Evolutionary conservation across 2,113 vertebrate genomes (phyloP).

Genomic region (Mola mola): DNA sequence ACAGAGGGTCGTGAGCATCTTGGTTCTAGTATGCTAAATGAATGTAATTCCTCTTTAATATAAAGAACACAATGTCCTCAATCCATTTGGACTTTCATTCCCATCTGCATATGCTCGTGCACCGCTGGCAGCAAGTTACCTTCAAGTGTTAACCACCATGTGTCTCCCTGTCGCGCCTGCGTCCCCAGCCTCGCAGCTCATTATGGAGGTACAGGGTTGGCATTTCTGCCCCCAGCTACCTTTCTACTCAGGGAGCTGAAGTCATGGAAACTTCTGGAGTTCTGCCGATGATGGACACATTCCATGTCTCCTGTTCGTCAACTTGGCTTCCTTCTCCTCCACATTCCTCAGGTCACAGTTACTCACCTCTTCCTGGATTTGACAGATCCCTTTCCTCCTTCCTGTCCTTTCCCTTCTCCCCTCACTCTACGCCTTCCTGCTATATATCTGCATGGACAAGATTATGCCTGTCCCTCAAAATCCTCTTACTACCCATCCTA

Average conservation of each 20-base stretch:
- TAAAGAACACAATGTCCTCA: conserved; percentile 29
- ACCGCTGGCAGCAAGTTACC: conserved; percentile 21
- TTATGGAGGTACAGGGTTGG: conserved; percentile 46
- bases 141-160: conserved; percentile 10
- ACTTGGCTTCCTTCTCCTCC: conserved; percentile 22
- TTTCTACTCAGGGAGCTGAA: conserved; percentile 32
- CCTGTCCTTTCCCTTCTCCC: background rate
- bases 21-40: conserved; percentile 16
- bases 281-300: conserved; percentile 56
- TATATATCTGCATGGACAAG: conserved; percentile 60
- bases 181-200: conserved; percentile 48
- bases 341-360: conserved; percentile 61
- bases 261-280: conserved; percentile 67
- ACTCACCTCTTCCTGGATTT: conserved; percentile 49
- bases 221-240: conserved; percentile 48
- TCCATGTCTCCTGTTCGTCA: conserved; percentile 59
- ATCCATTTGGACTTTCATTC: conserved; percentile 11
- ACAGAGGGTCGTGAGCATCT: conserved; percentile 26
- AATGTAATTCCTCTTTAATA: conserved; percentile 41
- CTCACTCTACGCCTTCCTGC: conserved; percentile 7
- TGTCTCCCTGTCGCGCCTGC: conserved; percentile 17
- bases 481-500: conserved; percentile 19
- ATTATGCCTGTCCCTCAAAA: conserved; percentile 47
- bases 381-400: conserved; percentile 38
- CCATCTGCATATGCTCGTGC: conserved; percentile 42